Evolutionary conservation across 2,888 invertebrate genomes (phyloP), one percentile per base, ranked within the genome.

Genomic region (Glyphotaelius pellucidus): DNA sequence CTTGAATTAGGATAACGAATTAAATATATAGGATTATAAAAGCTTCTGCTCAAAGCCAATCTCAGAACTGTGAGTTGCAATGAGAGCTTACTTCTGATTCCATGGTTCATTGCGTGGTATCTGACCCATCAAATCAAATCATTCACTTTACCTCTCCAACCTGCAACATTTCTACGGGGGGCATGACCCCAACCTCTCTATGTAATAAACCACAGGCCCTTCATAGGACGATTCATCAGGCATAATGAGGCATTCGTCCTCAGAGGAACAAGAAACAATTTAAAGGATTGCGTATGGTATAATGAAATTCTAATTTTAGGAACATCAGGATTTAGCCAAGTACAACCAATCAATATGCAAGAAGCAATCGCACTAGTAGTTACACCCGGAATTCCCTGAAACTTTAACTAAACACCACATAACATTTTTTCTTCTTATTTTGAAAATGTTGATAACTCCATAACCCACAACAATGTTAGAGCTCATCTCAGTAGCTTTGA

Each of bases 91-190:
- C 9, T n/a, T 9, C 9, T 25, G 67, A 67, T 9, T 67, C 9
- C 9, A 67, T 67, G 67, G 67, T 67, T n/a, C 67, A 67, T 67
- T 67, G 80, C 15, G 87, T 30, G 87, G 67, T 19, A 67, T 67
- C 42, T 14, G n/a, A 35, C 87, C 87, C 7, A 67, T 87, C 52
- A 52, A 52, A 52, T 87, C 31, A 67, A 87, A 32, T 52, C 35
- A 19, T 52, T 87, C 67, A 25, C 52, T 32, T 87, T 67, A 52
- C 52, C 52, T 67, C 67, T 42, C 11, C 2, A 52, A 31, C 42
- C 25, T 38, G 14, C 81, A 15, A 81, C 25, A 85, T n/a, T n/a
- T 38, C 85, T 38, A 12, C 42, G 42, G 38, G 32, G 12, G n/a
- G 25, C 25, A 30, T 32, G 67, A 67, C 87, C 87, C 12, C 67